Conservation (phyloP, 2,888 invertebrate species). For the Xestia ashworthii region DNA sequence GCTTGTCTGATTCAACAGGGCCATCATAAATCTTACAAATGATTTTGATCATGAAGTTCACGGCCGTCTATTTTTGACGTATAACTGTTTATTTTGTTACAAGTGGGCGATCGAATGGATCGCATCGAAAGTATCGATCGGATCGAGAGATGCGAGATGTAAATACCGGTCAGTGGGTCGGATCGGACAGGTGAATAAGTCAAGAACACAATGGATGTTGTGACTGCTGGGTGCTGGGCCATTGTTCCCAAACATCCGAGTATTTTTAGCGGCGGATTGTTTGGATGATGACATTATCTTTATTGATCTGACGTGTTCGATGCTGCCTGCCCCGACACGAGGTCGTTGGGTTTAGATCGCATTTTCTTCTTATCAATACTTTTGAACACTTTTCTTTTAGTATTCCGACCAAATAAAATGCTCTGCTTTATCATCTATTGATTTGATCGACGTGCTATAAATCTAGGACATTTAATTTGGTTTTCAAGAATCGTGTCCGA, state of each 20-base stretch:
- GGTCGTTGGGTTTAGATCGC: slow-evolving; percentile 47
- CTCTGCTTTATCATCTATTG: slow-evolving; percentile 2
- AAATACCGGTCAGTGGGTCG: slow-evolving; percentile 82
- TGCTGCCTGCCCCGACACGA: slow-evolving; percentile 66
- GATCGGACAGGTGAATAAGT: slow-evolving; percentile 79
- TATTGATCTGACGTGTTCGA: slow-evolving; percentile 76
- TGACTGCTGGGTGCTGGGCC: slow-evolving; percentile 64
- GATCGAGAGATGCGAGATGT: slow-evolving; percentile 69
- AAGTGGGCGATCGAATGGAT: slow-evolving; percentile 78
- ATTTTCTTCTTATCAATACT: slow-evolving; percentile 55
- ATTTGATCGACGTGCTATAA: slow-evolving; percentile 17
- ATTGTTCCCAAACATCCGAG: slow-evolving; percentile 73
- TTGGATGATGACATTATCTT: slow-evolving; percentile 76
- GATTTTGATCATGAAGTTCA: slow-evolving; percentile 78
- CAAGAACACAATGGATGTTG: slow-evolving; percentile 73
- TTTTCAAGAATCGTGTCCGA: slow-evolving; percentile 14
- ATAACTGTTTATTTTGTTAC: slow-evolving; percentile 75
- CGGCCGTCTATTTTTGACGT: slow-evolving; percentile 71
- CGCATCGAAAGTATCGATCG: slow-evolving; percentile 78
- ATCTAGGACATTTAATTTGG: neutral
- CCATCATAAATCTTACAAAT: slow-evolving; percentile 72
- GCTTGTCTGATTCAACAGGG: slow-evolving; percentile 62
- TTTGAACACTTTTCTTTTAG: slow-evolving; percentile 62
- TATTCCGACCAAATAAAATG: slow-evolving; percentile 16
- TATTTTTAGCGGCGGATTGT: slow-evolving; percentile 68